phyloP scores from a whole-genome alignment of 2,113 vertebrate genomes.

The Chlamydotis undulata region DNA sequence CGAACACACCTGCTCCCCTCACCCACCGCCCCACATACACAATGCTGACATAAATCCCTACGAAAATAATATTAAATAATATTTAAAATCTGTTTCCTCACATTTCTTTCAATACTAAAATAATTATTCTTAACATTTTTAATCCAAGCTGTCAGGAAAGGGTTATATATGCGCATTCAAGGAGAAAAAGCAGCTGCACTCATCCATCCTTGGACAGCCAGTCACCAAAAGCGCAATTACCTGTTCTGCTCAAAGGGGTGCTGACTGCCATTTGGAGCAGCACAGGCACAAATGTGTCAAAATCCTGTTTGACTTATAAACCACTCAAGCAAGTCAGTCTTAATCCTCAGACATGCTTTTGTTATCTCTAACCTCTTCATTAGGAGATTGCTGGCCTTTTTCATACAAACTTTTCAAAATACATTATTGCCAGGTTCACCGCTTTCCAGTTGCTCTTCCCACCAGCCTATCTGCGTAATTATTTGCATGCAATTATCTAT shows the following conservation, averaged over 20 bases:
- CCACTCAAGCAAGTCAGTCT: not conserved
- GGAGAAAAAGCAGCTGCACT: not conserved
- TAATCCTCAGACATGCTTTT: not conserved
- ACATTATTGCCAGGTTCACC: not conserved
- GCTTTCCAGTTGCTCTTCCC: not conserved
- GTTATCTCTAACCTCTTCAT: not conserved
- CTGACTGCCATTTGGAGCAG: not conserved
- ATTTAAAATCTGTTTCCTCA: not conserved
- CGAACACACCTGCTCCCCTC: not conserved
- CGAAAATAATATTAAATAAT: not conserved
- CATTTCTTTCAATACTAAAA: not conserved
- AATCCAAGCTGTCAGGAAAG: not conserved
- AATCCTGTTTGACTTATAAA: not conserved
- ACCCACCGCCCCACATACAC: not conserved
- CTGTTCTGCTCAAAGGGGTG: not conserved
- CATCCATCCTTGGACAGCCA: not conserved
- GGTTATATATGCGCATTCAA: too few relatives aligned
- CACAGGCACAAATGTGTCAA: not conserved
- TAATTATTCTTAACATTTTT: not conserved
- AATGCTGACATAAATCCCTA: not conserved
- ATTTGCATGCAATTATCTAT: not conserved
- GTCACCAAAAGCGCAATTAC: rapidly evolving
- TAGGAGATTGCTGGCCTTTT: not conserved
- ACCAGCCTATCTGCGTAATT: not conserved
- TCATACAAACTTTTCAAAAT: not conserved